Evolutionary conservation across 2,888 invertebrate species (phyloP), one percentile per base, ranked within the genome.

Genomic region (Folsomia candida): DNA sequence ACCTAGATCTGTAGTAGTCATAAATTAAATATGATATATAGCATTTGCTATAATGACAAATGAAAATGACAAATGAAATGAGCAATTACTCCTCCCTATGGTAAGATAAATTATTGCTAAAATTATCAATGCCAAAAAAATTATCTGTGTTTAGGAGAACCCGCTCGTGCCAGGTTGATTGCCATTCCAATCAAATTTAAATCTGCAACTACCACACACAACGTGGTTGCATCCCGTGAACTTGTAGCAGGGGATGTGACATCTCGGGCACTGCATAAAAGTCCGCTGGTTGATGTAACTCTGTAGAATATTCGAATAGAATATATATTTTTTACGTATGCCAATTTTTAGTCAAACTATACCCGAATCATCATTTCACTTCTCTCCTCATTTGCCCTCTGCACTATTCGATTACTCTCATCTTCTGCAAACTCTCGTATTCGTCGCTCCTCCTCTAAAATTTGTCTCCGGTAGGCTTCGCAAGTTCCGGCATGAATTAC

Each of bases 201-300:
- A 29, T 18, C 51, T 66, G 58, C 66, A 66, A 1, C 20, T 66
- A 1, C 27, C n/a, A 28, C 66, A 66, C 2, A 57, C 57, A n/a
- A 66, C 66, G 24, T 66, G 66, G 14, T 66, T 66, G 28, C 66
- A 66, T n/a, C 66, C 66, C 26, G 57, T 66, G 28, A 20, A 66
- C 18, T 66, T 66, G 57, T 66, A 54, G 24, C 66, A 66, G 2
- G 57, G 57, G 20, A 57, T 57, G 20, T 57, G 11, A 20, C 57
- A 57, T 57, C 22, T 57, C 20, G 57, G 57, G 57, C 57, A 57
- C 6, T 22, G 9, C 57, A 57, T 57, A 57, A 57, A 57, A 57
- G 11, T 57, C 20, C 57, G 11, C 6, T 57, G 57, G 6, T 6
- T n/a, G 6, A 57, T 11, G 20, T 57, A n/a, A 6, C 20, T 11